phyloP scores from a whole-genome alignment of 1,140 invertebrate species.

The Drosophila leontia region DNA sequence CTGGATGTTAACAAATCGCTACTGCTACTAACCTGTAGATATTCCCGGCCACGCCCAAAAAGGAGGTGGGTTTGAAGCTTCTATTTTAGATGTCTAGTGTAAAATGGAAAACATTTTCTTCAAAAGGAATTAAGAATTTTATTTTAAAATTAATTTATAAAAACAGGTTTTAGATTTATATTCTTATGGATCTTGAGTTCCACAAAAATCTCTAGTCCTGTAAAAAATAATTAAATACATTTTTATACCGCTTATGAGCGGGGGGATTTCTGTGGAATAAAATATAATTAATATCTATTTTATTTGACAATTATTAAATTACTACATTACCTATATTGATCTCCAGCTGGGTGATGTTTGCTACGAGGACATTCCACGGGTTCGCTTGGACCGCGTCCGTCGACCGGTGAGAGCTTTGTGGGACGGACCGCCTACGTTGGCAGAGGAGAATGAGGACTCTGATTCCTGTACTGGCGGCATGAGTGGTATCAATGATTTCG shows the following conservation, averaged over 20 bases:
- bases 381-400: constrained; percentile 79
- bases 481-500: constrained; percentile 74
- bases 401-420: constrained; percentile 78
- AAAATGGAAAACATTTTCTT: not conserved
- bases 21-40: constrained; percentile 73
- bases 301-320: not conserved
- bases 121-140: not conserved
- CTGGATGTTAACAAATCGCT: constrained; percentile 32
- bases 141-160: not conserved
- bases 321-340: not conserved
- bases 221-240: not conserved
- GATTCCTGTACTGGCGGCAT: constrained; percentile 71
- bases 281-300: not conserved
- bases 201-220: not conserved
- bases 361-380: constrained; percentile 82
- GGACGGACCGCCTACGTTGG: constrained; percentile 81
- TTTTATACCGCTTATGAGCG: not conserved
- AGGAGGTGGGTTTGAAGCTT: constrained; percentile 68
- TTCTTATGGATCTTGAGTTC: not conserved
- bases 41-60: constrained; percentile 84
- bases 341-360: constrained; percentile 77
- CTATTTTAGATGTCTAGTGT: constrained; percentile 24
- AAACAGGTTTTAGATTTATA: not conserved
- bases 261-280: not conserved
- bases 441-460: constrained; percentile 84